phyloP scores from a whole-genome alignment of 2,888 invertebrate genomes.

The Cheilosia urbana region DNA sequence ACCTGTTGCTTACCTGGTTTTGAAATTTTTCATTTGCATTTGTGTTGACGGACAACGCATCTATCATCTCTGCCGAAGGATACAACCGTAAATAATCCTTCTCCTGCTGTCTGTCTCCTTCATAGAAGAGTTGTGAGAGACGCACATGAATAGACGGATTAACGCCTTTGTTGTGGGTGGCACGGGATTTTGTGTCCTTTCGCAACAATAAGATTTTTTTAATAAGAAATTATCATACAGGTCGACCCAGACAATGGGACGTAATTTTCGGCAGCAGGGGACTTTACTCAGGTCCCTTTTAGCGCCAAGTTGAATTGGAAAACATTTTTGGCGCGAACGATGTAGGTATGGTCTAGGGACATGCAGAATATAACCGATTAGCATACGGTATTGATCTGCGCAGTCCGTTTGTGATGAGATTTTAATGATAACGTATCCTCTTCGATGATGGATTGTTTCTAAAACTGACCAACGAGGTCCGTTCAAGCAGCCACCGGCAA shows the following conservation, averaged over 20 bases:
- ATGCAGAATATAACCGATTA: conserved; percentile 67
- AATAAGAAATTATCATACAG: conserved; percentile 67
- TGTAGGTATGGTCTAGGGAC: conserved; percentile 22
- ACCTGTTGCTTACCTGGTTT: neutral
- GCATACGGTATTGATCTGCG: conserved; percentile 39
- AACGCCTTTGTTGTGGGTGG: conserved; percentile 73
- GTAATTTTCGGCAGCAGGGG: conserved; percentile 64
- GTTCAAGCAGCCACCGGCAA: conserved; percentile 26
- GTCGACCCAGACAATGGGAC: conserved; percentile 58
- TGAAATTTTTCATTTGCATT: conserved; percentile 60
- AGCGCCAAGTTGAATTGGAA: conserved; percentile 49
- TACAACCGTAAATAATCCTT: conserved; percentile 71
- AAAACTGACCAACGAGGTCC: neutral
- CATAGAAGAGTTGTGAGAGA: conserved; percentile 52
- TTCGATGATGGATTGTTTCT: conserved; percentile 9
- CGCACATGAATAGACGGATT: conserved; percentile 59
- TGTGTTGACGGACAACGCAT: conserved; percentile 15
- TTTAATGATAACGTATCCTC: conserved; percentile 41
- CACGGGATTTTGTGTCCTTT: conserved; percentile 41
- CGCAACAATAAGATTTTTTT: conserved; percentile 62
- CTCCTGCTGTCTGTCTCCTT: conserved; percentile 20
- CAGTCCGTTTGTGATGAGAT: conserved; percentile 57
- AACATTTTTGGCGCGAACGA: conserved; percentile 63
- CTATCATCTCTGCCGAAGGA: conserved; percentile 15
- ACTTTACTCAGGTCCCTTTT: conserved; percentile 18